Base-by-base conservation (phyloP, 1,140 invertebrate species). In the Anastatus disparis region DNA sequence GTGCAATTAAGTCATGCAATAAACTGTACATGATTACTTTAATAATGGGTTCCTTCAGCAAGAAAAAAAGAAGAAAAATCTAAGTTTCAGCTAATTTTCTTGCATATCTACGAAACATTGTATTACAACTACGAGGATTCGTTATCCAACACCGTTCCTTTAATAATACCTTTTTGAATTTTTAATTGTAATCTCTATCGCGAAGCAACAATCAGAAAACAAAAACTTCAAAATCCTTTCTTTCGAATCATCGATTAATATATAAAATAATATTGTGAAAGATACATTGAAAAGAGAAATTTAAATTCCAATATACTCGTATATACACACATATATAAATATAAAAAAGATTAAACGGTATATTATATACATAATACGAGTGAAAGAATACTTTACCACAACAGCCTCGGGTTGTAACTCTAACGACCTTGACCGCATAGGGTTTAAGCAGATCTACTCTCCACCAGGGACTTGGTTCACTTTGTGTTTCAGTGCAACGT, bases 391-490 rank as follows among this genome's bases (percentile, higher is more conserved):
- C 84, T 89, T n/a, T 85, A 93, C 91, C 93, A 73, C 93, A 95
- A 75, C 93, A 95, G 27, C 93, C 93, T 82, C 94, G 88, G 0
- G 94, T 95, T 1, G 95, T 94, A 12, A 97, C 91, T 65, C 94
- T 85, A 10, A 97, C 92, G 9, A 94, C 93, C 78, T 92, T 91
- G 38, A 97, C 90, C 10, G 94, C 88, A 79, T 96, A 95, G 12
- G 94, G 89, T 46, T 92, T 87, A 6, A 97, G 87, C 13, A 97
- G 85, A 81, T 97, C 93, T 0, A 96, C 94, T 70, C 92, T 91
- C 95, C 95, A 97, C 94, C 94, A 97, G 0, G 95, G 95, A 12
- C 94, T 95, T 0, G 91, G 89, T 78, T 97, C 95, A 59, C 91
- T 91, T 76, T 94, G 91, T 0, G 95, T 97, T 84, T 96, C 94